phyloP scores from a whole-genome alignment of 2,113 vertebrate genomes.

The Psilopsiagon aurifrons region DNA sequence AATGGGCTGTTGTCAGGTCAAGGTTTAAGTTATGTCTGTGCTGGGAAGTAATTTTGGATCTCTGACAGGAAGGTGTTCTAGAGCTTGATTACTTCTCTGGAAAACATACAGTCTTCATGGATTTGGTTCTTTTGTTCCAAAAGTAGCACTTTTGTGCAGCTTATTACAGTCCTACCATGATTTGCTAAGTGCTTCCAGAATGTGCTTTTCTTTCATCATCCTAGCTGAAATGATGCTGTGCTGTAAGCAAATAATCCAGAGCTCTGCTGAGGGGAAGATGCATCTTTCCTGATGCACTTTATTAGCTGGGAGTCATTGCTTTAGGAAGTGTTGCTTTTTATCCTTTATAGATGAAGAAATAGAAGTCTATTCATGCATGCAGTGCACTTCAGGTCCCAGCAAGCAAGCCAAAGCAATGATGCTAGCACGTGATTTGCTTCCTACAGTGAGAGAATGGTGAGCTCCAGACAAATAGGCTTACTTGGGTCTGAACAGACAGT shows the following conservation, averaged over 20 bases:
- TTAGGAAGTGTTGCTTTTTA: neutral
- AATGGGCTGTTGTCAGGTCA: neutral
- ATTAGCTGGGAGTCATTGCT: neutral
- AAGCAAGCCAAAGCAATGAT: neutral
- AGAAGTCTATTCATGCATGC: neutral
- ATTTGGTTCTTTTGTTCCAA: too few species aligned
- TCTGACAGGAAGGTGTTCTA: neutral
- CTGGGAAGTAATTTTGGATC: neutral
- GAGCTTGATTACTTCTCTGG: neutral
- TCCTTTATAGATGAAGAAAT: neutral
- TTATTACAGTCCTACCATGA: neutral
- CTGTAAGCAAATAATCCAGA: neutral
- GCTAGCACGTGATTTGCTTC: neutral
- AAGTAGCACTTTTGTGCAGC: neutral
- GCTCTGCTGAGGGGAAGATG: neutral
- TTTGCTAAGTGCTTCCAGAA: neutral
- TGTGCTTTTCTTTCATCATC: neutral
- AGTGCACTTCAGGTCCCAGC: neutral
- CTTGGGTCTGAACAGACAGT: neutral
- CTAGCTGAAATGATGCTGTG: neutral
- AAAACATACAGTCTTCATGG: accelerated
- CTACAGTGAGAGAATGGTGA: neutral
- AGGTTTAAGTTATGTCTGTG: neutral
- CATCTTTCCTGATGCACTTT: neutral
- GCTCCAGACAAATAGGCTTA: neutral